Base-by-base conservation (phyloP, 2,797 vertebrate species). In the Microcaecilia unicolor region DNA sequence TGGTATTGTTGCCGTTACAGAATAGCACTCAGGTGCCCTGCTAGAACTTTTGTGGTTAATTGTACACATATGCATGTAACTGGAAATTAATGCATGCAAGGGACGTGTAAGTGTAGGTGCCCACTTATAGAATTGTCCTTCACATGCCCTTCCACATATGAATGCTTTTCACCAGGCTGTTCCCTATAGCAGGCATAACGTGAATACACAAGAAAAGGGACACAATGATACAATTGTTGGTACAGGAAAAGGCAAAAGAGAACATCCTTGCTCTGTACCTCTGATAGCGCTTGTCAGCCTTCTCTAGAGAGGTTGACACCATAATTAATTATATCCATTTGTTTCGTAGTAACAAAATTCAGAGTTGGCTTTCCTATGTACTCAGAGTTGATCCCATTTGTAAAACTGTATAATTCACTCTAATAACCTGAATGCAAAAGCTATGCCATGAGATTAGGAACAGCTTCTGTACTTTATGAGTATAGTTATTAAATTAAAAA, bases 271-370 rank as follows among this genome's bases (percentile, higher is more conserved):
- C 28, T 51, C 1, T 0, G 6, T 20, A 15, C n/a, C 38, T 57
- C 25, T 48, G 21, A 41, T 44, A 37, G 44, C 22, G 30, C 12
- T 24, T 31, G 58, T n/a, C n/a, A 32, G 18, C 34, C 13, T 61
- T 4, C 31, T 52, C 22, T 34, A 22, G 37, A 49, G 33, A 47
- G 18, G 17, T 2, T 74, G 65, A 58, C 51, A 51, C 53, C 10
- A 29, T 61, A 64, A 69, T 74, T 68, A 68, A 69, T 70, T 61
- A 44, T 31, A 42, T 27, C 6, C 15, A 45, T 61, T 68, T 67
- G 27, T 48, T 64, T 51, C 39, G 31, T 37, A 44, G 41, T 13
- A 52, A 39, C 42, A 44, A 39, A 68, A 69, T 51, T 68, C 37
- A 23, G 3, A 61, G 10, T 37, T 66, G 16, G 41, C 28, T 65